These are phyloP conservation scores for Chrysopilus asiliformis DNA, from an alignment of 2,888 invertebrate species.

Conservation along the genomic window DNA sequence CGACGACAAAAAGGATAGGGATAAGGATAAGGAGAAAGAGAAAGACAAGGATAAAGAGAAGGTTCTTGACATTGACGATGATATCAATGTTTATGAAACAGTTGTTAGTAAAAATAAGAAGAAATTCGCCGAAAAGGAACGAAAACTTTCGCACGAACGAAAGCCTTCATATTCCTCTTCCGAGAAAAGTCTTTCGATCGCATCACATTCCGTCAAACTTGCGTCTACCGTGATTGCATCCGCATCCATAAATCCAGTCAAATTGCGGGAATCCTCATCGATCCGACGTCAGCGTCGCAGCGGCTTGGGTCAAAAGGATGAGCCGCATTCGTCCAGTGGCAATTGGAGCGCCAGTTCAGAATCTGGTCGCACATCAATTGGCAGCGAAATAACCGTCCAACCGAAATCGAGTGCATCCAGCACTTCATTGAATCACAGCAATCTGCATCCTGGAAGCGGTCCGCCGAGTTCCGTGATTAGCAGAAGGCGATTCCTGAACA, in stretches of 20 bases:
- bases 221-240: slow-evolving; percentile 20
- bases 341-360: slow-evolving; percentile 93
- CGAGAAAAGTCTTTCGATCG: slow-evolving; percentile 52
- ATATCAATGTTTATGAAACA: slow-evolving; percentile 45
- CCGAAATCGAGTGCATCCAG: slow-evolving; percentile 59
- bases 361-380: slow-evolving; percentile 73
- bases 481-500: slow-evolving; percentile 51
- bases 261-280: slow-evolving; percentile 60
- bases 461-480: slow-evolving; percentile 59
- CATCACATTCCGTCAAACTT: slow-evolving; percentile 37
- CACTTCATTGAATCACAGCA: slow-evolving; percentile 48
- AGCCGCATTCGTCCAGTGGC: slow-evolving; percentile 80
- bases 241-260: slow-evolving; percentile 41
- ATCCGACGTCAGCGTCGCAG: slow-evolving; percentile 56
- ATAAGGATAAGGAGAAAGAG: slow-evolving; percentile 4
- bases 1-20: slow-evolving; percentile 16
- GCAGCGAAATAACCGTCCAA: slow-evolving; percentile 61
- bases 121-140: slow-evolving; percentile 45
- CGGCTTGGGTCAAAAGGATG: slow-evolving; percentile 51
- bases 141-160: slow-evolving; percentile 56
- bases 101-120: slow-evolving; percentile 37
- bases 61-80: slow-evolving; percentile 42
- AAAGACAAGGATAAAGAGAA: slow-evolving; percentile 25
- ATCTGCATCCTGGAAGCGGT: slow-evolving; percentile 38
- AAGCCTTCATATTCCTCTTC: slow-evolving; percentile 67